Conservation (phyloP, 2,888 invertebrate genomes). For the Drepanosiphum platanoidis region DNA sequence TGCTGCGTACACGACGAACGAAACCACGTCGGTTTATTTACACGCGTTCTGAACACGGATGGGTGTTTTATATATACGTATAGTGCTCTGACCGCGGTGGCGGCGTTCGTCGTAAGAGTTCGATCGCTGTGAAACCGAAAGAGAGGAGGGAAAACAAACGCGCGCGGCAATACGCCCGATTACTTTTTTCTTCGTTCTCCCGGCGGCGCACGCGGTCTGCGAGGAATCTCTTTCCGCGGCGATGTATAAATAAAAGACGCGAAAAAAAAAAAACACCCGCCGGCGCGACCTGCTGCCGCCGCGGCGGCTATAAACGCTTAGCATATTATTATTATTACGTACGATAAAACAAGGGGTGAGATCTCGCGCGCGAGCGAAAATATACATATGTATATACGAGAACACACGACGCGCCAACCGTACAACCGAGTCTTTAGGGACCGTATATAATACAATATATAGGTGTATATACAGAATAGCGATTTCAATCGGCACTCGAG, state of each 20-base stretch:
- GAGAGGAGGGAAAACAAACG: neutral
- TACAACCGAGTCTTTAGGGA: slow-evolving; percentile 16
- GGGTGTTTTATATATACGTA: too few species aligned
- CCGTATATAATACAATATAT: neutral
- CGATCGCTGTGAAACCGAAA: neutral
- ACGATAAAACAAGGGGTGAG: slow-evolving; percentile 9
- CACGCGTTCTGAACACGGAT: too few species aligned
- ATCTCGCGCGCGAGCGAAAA: neutral
- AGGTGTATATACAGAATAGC: neutral
- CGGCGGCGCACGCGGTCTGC: too few species aligned
- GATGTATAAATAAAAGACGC: neutral
- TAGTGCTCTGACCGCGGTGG: too few species aligned
- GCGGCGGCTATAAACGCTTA: slow-evolving; percentile 23
- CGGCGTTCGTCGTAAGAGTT: too few species aligned
- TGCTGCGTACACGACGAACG: too few species aligned
- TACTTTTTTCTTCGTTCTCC: neutral
- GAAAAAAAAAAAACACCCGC: neutral
- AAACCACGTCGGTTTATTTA: too few species aligned
- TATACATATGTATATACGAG: neutral
- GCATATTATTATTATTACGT: slow-evolving; percentile 2
- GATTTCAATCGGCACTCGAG: slow-evolving; percentile 45
- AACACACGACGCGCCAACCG: too few species aligned
- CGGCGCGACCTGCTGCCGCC: neutral
- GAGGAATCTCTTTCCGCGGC: neutral
- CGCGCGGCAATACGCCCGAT: neutral